Evolutionary conservation across 2,113 vertebrate genomes (phyloP).

Genomic region (Pyxicephalus adspersus): DNA sequence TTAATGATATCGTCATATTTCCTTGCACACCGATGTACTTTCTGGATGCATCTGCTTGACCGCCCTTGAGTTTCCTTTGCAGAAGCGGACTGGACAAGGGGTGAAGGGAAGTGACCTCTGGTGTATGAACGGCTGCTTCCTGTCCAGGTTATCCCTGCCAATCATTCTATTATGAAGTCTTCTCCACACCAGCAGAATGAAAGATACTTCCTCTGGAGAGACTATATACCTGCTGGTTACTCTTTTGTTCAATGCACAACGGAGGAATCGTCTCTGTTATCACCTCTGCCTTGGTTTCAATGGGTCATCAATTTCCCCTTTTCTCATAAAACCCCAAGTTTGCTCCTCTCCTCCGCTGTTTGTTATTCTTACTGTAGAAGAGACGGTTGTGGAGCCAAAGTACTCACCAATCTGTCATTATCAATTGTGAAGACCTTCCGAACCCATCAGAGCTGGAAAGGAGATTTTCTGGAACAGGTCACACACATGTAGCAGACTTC

Average conservation of each 20-base stretch:
- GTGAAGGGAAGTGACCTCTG: slow-evolving; percentile 40
- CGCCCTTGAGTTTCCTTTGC: slow-evolving; percentile 38
- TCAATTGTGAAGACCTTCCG: slow-evolving; percentile 54
- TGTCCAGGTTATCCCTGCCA: slow-evolving; percentile 41
- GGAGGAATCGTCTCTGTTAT: slow-evolving; percentile 53
- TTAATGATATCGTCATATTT: background rate
- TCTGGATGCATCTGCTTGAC: slow-evolving; percentile 42
- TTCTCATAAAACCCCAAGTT: slow-evolving; percentile 38
- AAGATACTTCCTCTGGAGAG: slow-evolving; percentile 37
- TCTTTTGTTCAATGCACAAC: slow-evolving; percentile 50
- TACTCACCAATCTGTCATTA: slow-evolving; percentile 50
- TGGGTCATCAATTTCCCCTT: slow-evolving; percentile 53
- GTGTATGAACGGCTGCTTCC: slow-evolving; percentile 22
- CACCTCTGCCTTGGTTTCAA: slow-evolving; percentile 45
- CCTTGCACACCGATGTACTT: background rate
- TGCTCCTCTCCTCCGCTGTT: slow-evolving; percentile 2
- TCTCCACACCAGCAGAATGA: slow-evolving; percentile 11
- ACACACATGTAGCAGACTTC: background rate
- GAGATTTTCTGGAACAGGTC: slow-evolving; percentile 33
- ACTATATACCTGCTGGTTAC: slow-evolving; percentile 43
- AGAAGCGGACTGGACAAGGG: slow-evolving; percentile 33
- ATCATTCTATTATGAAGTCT: slow-evolving; percentile 47
- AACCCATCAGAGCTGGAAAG: slow-evolving; percentile 34
- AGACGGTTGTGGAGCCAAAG: slow-evolving; percentile 31
- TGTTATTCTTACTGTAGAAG: slow-evolving; percentile 35